Evolutionary conservation across 2,113 vertebrate species (phyloP).

Genomic region (Tetraodon nigroviridis): DNA sequence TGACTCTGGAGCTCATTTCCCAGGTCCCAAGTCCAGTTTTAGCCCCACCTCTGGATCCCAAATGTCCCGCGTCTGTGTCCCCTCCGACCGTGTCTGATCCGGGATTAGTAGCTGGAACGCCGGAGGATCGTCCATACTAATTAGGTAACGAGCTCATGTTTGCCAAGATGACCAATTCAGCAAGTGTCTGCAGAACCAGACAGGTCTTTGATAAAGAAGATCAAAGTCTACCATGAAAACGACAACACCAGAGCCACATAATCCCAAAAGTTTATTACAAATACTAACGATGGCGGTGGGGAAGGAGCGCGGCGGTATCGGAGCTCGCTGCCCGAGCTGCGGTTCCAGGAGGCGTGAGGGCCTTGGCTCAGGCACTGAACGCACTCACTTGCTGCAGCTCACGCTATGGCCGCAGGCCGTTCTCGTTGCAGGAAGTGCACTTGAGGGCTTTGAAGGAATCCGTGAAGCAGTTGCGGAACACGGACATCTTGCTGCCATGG

Average conservation of each 20-base stretch:
- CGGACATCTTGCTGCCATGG: slow-evolving; percentile 99
- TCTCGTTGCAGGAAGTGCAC: slow-evolving; percentile 97
- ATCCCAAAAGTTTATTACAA: slow-evolving; percentile 60
- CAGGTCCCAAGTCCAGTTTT: slow-evolving; percentile 11
- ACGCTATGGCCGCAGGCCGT: slow-evolving; percentile 89
- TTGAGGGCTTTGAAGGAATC: slow-evolving; percentile 98
- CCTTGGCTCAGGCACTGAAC: slow-evolving; percentile 58
- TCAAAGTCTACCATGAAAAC: background rate
- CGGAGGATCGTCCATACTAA: slow-evolving; percentile 33
- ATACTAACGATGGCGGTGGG: slow-evolving; percentile 58
- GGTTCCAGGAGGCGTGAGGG: slow-evolving; percentile 25
- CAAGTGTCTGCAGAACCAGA: background rate
- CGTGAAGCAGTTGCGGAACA: slow-evolving; percentile 96
- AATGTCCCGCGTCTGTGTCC: slow-evolving; percentile 25
- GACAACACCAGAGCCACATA: background rate
- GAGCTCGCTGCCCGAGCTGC: slow-evolving; percentile 9
- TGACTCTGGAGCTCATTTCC: too few relatives aligned
- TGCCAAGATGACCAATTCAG: slow-evolving; percentile 20
- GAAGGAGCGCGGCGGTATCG: slow-evolving; percentile 36
- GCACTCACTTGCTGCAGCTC: slow-evolving; percentile 78
- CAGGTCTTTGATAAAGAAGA: background rate
- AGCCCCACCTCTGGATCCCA: slow-evolving; percentile 22
- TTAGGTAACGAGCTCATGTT: slow-evolving; percentile 43
- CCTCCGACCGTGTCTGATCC: slow-evolving; percentile 40
- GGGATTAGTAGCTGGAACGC: slow-evolving; percentile 43